A percentile compares a stretch with the other conserved stretches of the same genome.
Conservation (phyloP, 1,140 invertebrate species). For the Oncopodura yosiiana region DNA sequence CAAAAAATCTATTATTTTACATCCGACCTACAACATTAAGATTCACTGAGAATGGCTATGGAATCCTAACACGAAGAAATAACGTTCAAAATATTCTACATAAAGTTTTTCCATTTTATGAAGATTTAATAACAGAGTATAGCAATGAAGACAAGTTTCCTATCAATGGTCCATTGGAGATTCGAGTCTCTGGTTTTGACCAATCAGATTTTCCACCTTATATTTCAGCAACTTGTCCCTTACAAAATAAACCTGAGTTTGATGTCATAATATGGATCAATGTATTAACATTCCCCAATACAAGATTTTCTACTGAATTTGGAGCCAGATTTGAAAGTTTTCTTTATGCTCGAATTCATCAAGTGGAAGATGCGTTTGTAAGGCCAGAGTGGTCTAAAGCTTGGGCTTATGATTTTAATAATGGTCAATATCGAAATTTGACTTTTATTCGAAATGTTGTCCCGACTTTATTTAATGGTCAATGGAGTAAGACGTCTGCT, state of each 20-base stretch:
- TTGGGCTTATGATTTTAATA: constrained; percentile 2
- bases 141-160: not conserved
- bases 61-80: not conserved
- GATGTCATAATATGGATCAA: not conserved
- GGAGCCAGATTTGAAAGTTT: not conserved
- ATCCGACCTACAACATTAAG: not conserved
- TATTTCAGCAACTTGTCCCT: not conserved
- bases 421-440: not conserved
- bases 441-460: not conserved
- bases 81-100: constrained; percentile 7
- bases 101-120: not conserved
- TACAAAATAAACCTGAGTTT: constrained; percentile 1
- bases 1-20: not conserved
- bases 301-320: not conserved
- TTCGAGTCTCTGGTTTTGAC: not conserved
- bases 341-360: not conserved
- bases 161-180: constrained; percentile 1
- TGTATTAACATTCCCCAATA: not conserved
- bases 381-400: constrained; percentile 16
- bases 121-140: not conserved
- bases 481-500: not conserved
- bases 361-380: not conserved
- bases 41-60: not conserved
- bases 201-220: not conserved
- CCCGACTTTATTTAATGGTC: not conserved